Evolutionary conservation across 2,797 vertebrate species (phyloP).

Genomic region (Oreochromis grahami): DNA sequence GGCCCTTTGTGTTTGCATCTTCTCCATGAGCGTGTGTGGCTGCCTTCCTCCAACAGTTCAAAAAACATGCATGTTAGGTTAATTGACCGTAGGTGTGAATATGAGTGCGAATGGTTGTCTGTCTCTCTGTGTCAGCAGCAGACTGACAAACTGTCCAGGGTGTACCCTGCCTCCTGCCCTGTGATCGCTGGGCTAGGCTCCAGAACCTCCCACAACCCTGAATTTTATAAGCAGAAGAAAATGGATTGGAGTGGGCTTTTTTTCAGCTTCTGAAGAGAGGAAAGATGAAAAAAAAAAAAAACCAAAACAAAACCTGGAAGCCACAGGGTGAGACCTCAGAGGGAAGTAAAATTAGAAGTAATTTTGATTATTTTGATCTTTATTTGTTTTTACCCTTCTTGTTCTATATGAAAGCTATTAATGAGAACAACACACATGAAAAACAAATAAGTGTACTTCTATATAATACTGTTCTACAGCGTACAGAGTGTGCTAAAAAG

Average conservation of each 20-base stretch:
- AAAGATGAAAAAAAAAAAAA: background rate
- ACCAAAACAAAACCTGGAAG: rapidly evolving
- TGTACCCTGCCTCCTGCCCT: background rate
- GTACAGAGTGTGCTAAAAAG: background rate
- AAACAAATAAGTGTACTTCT: background rate
- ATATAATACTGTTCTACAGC: background rate
- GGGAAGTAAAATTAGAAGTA: background rate
- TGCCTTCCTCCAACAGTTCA: background rate
- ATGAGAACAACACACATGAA: background rate
- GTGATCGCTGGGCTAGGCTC: background rate
- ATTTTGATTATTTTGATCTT: background rate
- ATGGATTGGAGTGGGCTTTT: background rate
- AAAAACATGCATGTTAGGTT: background rate
- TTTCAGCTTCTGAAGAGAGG: background rate
- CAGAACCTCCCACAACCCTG: background rate
- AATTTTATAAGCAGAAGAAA: background rate
- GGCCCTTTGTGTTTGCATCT: background rate
- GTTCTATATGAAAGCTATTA: background rate
- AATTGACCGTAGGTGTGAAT: background rate
- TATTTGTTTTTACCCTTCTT: background rate
- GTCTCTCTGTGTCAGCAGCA: background rate
- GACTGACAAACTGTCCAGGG: background rate
- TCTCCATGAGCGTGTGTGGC: background rate
- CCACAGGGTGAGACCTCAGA: background rate
- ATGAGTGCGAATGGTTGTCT: background rate